phyloP scores from a whole-genome alignment of 2,113 vertebrate genomes.

The Callospermophilus lateralis region DNA sequence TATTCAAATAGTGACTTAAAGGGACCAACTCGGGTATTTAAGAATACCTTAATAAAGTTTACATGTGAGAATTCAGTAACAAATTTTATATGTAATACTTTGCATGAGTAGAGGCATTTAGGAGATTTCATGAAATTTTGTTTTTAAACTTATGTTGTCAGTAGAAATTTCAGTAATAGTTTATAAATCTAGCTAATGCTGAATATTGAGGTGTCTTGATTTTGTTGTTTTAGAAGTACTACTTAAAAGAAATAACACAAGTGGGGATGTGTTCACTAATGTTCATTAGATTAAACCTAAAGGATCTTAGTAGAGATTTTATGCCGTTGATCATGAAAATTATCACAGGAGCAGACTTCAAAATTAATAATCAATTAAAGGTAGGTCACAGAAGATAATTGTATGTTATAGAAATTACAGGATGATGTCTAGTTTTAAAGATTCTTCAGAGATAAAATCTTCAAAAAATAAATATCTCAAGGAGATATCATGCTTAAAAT shows the following conservation, averaged over 20 bases:
- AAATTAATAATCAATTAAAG: conserved; percentile 46
- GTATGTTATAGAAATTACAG: conserved; percentile 34
- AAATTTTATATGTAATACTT: conserved; percentile 3
- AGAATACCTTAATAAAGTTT: conserved; percentile 27
- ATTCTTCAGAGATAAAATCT: conserved; percentile 21
- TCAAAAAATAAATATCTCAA: neutral
- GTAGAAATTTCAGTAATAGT: conserved; percentile 80
- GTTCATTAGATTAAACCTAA: conserved; percentile 32
- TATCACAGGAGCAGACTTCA: conserved; percentile 15
- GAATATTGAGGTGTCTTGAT: conserved; percentile 84
- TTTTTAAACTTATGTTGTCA: conserved; percentile 54
- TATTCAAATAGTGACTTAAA: conserved; percentile 15
- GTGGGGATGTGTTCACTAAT: neutral
- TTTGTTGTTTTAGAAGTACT: conserved; percentile 72
- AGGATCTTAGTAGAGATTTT: conserved; percentile 47
- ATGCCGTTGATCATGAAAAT: conserved; percentile 47
- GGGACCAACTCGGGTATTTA: neutral
- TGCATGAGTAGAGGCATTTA: neutral
- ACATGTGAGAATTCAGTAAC: neutral
- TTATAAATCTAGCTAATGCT: conserved; percentile 83
- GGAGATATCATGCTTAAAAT: conserved; percentile 49
- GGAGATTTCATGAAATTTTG: neutral
- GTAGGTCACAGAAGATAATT: conserved; percentile 49
- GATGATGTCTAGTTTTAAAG: conserved; percentile 30
- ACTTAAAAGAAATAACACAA: conserved; percentile 42